These are phyloP conservation scores for Tragelaphus scriptus DNA, from an alignment of 2,113 vertebrate genomes.

Conservation along the genomic window DNA sequence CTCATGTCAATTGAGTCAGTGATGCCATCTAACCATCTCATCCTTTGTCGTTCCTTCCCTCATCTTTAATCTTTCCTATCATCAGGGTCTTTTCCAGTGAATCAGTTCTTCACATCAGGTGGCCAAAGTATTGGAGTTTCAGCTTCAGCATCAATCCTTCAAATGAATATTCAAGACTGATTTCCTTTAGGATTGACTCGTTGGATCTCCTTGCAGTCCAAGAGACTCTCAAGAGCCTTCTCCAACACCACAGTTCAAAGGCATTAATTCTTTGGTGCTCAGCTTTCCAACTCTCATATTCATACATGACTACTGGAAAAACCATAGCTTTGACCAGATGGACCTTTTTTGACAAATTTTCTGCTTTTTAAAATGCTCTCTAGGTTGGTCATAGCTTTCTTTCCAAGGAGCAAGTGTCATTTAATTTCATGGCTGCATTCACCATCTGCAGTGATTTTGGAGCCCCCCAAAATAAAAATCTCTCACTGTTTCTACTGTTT, in stretches of 20 bases:
- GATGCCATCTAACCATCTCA: neutral
- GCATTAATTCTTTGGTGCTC: neutral
- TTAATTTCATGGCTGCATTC: neutral
- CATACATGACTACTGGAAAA: neutral
- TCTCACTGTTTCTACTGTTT: neutral
- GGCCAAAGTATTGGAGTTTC: neutral
- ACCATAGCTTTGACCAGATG: neutral
- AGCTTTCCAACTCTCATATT: neutral
- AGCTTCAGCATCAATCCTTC: neutral
- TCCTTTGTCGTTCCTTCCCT: neutral
- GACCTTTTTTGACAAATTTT: neutral
- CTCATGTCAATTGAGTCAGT: neutral
- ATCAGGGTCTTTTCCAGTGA: neutral
- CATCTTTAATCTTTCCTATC: accelerated
- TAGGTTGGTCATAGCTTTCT: neutral
- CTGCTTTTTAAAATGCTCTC: neutral
- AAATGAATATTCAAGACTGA: neutral
- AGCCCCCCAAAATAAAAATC: neutral
- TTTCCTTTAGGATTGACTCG: neutral
- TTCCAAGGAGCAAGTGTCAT: neutral
- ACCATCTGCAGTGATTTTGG: neutral
- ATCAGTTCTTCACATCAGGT: neutral
- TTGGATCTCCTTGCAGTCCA: neutral
- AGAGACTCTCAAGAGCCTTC: neutral
- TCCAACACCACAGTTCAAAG: neutral